Base-by-base conservation (phyloP, 2,888 invertebrate species). In the Heteromyza rotundicornis region DNA sequence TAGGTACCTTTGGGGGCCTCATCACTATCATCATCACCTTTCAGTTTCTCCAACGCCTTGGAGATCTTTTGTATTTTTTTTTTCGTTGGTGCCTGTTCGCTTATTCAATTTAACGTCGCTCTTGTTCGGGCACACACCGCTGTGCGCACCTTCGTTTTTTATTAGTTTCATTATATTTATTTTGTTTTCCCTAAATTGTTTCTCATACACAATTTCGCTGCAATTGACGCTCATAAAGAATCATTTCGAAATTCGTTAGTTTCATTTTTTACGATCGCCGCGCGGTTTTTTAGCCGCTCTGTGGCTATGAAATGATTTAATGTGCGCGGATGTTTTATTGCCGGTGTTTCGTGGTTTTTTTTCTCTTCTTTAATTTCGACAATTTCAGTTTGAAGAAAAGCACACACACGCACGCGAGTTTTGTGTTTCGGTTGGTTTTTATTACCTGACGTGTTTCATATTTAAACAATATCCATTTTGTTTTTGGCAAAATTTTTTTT, bases 381-480 rank as follows among this genome's bases (percentile, higher is more conserved):
- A 40, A 12, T 40, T 54, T 19, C 27, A 7, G 54, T 14, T 16
- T 35, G 16, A 53, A 36, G 35, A 40, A 20, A 50, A 17, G 49
- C 24, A 24, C 63, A 55, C 51, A 55, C 51, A 23, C 47, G 50
- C 20, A 23, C 17, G 40, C 55, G 16, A n/a, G 51, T 47, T 36
- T 20, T 8, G 50, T 73, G 68, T 66, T 57, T 52, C 63, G 62
- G 60, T 68, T 58, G 50, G 64, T 62, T 59, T 63, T 60, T 36
- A 63, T 50, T 66, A 60, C 57, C 57, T 63, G 50, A 35, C 24
- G 35, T 51, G 57, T 60, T 63, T 55, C 20, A 60, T 66, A 70
- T 53, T 53, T 53, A n/a, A 40, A 40, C 35, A 40, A 40, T 40
- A 40, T 3, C 12, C 5, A 40, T 14, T 27, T 27, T 27, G 10